Base-by-base conservation (phyloP, 64 coral and sea anemone species). In the Platygyra sinensis region DNA sequence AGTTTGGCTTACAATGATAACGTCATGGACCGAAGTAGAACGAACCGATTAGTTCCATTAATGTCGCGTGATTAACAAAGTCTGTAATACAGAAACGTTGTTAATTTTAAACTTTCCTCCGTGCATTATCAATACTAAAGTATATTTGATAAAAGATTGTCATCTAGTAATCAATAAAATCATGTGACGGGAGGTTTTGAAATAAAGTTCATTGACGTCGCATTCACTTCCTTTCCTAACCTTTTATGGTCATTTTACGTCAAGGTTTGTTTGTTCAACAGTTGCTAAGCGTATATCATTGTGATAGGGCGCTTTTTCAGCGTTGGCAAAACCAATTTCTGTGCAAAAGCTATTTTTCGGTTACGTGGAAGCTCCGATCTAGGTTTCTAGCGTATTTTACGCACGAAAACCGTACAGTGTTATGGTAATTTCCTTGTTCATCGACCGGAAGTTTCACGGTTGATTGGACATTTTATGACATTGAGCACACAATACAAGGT, bases 231-330 rank as follows among this genome's bases (percentile, higher is more conserved):
- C 81, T 72, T 12, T 16, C 8, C 24, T 69, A n/a, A 17, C 81
- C 81, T 71, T 71, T 39, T 71, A 85, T 85, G 81, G 81, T 24
- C 27, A 51, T 71, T 71, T 72, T 71, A 60, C 81, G 81, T 85
- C 81, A 85, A 10, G 63, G 7, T 2, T 46, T 17, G 62, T 85
- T 72, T 71, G 32, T 38, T 85, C 81, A 72, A 39, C 81, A 85
- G 63, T 85, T 27, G 39, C 6, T 36, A 16, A 7, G 32, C 30
- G 20, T 5, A 24, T 31, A 19, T 64, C 30, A 17, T 67, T n/a
- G 20, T 30, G 32, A 16, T 24, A 65, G 10, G 71, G 18, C 10
- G 63, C 12, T 0, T 42, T 31, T 64, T n/a, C 60, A 20, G 9
- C 19, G 1, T 2, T 9, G 30, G 18, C 52, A n/a, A 39, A 71